Percentiles rank a stretch among this genome's conserved stretches.
phyloP scores from a whole-genome alignment of 2,113 vertebrate species.

The Morphnarchus princeps region DNA sequence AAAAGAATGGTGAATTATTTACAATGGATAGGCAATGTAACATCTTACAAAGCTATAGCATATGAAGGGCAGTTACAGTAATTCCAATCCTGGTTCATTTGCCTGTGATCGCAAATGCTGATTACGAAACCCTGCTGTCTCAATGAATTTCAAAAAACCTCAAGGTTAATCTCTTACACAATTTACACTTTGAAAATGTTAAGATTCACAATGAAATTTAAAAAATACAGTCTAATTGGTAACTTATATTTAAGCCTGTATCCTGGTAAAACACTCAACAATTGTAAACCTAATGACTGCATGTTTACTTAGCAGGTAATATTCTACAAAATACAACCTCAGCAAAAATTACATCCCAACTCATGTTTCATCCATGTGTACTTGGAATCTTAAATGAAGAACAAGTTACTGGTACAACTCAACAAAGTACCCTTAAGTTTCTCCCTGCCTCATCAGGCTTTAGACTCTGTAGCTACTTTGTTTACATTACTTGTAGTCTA shows the following conservation, averaged over 20 bases:
- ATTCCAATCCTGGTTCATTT: neutral
- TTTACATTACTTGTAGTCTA: neutral
- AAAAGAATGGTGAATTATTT: neutral
- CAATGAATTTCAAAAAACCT: constrained; percentile 5
- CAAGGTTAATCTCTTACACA: neutral
- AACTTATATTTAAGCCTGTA: neutral
- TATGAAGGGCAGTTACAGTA: neutral
- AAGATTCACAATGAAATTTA: constrained; percentile 4
- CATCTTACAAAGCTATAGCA: neutral
- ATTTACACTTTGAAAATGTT: neutral
- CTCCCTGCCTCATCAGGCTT: neutral
- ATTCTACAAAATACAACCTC: neutral
- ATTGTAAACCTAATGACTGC: neutral
- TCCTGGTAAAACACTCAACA: neutral
- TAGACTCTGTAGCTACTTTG: neutral
- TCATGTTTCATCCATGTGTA: neutral
- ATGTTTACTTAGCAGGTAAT: neutral
- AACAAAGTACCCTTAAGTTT: neutral
- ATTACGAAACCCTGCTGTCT: neutral
- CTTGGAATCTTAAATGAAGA: neutral
- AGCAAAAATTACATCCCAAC: neutral
- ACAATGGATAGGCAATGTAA: neutral
- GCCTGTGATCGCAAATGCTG: neutral
- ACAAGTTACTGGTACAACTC: neutral
- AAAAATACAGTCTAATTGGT: neutral